Evolutionary conservation across 1,140 invertebrate genomes (phyloP).

Genomic region (Macrobrachium nipponense): DNA sequence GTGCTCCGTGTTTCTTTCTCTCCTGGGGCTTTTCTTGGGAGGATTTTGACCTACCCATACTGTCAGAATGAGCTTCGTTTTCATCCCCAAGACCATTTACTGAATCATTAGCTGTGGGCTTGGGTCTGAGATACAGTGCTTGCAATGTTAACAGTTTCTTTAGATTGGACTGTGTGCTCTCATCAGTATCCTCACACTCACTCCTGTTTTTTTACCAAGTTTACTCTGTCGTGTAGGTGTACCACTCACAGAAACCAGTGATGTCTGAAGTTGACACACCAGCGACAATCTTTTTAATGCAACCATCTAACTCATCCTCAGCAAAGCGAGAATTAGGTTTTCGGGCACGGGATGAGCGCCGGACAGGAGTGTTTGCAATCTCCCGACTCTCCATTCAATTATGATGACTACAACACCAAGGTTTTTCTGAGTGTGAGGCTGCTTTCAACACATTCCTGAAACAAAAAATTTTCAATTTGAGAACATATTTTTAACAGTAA

Average conservation of each 20-base stretch:
- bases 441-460: neutral
- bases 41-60: too few relatives aligned
- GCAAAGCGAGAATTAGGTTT: slow-evolving; percentile 61
- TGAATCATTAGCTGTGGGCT: too few relatives aligned
- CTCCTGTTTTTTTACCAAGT: slow-evolving; percentile 24
- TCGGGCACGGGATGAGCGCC: slow-evolving; percentile 54
- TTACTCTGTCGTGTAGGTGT: slow-evolving; percentile 28
- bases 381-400: slow-evolving; percentile 46
- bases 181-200: slow-evolving; percentile 20
- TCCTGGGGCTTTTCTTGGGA: neutral
- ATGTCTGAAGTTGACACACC: slow-evolving; percentile 50
- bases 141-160: too few relatives aligned
- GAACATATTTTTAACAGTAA: too few relatives aligned
- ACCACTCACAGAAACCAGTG: neutral
- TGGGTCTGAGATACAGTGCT: too few relatives aligned
- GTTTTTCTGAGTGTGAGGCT: too few relatives aligned
- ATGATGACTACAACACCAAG: slow-evolving; percentile 1
- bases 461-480: neutral
- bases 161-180: neutral
- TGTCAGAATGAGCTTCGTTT: too few relatives aligned
- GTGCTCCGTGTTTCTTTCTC: slow-evolving; percentile 5
- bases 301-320: slow-evolving; percentile 56
- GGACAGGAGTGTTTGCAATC: slow-evolving; percentile 38
- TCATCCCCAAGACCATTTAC: too few relatives aligned
- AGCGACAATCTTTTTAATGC: slow-evolving; percentile 58